Base-by-base conservation (phyloP, 2,113 vertebrate genomes). In the Ciconia boyciana region DNA sequence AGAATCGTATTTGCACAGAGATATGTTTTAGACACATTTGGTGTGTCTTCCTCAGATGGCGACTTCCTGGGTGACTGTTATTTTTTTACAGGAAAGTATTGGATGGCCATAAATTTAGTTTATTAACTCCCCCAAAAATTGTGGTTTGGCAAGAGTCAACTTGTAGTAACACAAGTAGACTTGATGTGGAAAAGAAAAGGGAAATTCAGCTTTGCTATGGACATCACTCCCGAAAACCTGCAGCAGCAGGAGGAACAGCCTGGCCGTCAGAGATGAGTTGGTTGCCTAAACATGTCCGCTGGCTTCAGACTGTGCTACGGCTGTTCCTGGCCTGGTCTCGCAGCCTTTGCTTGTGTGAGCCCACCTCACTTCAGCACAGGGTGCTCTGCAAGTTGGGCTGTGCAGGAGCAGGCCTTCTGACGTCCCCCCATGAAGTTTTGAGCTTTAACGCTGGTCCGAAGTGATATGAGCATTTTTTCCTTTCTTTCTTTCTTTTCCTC, bases 391-490 rank as follows among this genome's bases (percentile, higher is more conserved):
- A 61, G 28, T 4, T 13, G 11, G 36, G 26, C 51, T 49, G 32
- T 9, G 46, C 64, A 21, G 48, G 61, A 68, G 8, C 46, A 61
- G 60, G 6, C 11, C 24, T 62, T 34, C n/a, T 43, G 20, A 2
- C 1, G 1, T 13, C 15, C 32, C 6, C 7, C 16, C 11, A 0
- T 6, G 19, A 86, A 66, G 26, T 17, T 86, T 21, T 22, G 55
- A 55, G 60, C 46, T 77, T 39, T 70, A 60, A 71, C 0, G 0
- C 7, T 18, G 16, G 18, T 51, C 52, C 22, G 4, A 58, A 85
- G 54, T 34, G 34, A 39, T 18, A 6, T 31, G 8, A 52, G 5
- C 20, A 3, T 25, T 58, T 44, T 44, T 28, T 36, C 43, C 44
- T 39, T 79, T 49, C 32, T 68, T 79, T 49, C 32, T 68, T 87